A percentile compares a stretch with the other conserved stretches of the same genome.
Conservation (phyloP, 2,113 vertebrate species). For the Elanoides forficatus region DNA sequence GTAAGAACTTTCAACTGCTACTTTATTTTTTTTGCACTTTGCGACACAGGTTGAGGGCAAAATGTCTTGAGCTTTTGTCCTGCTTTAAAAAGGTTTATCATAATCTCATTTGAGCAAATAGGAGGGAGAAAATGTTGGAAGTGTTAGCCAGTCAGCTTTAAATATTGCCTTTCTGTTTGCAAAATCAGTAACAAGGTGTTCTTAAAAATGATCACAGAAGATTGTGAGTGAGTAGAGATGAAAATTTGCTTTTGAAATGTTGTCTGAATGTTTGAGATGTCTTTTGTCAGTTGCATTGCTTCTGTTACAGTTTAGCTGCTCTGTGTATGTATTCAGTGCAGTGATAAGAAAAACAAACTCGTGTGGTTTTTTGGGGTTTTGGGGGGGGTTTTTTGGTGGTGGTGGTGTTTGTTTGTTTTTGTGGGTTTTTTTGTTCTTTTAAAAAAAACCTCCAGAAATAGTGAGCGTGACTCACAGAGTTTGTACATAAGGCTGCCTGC, state of each 20-base stretch:
- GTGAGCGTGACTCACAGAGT: not conserved
- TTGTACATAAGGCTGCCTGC: not conserved
- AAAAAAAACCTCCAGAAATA: not conserved
- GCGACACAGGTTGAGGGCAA: fast-evolving
- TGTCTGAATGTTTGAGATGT: not conserved
- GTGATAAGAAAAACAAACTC: not conserved
- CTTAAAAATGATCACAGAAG: not conserved
- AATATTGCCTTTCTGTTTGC: not conserved
- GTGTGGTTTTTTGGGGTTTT: fast-evolving
- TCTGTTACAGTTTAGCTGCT: not conserved
- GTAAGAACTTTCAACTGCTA: not conserved
- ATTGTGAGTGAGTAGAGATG: not conserved
- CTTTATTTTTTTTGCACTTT: not conserved
- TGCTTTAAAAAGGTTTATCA: not conserved
- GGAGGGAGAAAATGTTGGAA: not conserved
- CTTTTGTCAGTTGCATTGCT: not conserved
- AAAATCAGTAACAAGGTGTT: not conserved
- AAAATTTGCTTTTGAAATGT: not conserved
- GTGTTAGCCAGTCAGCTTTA: not conserved
- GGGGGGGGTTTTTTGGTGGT: too few species aligned
- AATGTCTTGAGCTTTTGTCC: not conserved
- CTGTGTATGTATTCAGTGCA: not conserved
- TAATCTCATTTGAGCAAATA: not conserved
- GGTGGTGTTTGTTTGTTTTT: too few species aligned
- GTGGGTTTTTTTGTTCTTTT: not conserved